Evolutionary conservation across 92 coral and sea anemone species (phyloP).

Genomic region (Phenganax marumi): DNA sequence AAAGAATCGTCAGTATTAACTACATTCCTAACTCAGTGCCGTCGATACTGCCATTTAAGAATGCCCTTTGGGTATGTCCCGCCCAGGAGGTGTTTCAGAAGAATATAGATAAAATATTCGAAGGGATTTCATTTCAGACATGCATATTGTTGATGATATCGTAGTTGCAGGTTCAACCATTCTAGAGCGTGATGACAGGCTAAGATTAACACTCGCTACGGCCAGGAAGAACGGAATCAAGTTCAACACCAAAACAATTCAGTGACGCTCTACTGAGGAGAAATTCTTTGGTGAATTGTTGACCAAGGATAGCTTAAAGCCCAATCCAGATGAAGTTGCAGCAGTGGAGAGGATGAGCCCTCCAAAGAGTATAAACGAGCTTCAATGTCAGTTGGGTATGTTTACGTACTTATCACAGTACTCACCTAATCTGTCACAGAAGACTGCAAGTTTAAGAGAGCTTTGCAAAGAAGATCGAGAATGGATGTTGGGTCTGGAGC

Average conservation of each 20-base stretch:
- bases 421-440: constrained; percentile 14
- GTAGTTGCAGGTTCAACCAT: not conserved
- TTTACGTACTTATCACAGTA: not conserved
- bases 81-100: constrained; percentile 3
- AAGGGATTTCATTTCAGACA: not conserved
- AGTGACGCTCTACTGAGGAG: not conserved
- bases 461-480: not conserved
- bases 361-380: not conserved
- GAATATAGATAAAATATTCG: not conserved
- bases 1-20: not conserved
- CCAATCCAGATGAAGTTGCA: not conserved
- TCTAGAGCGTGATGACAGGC: constrained; percentile 2
- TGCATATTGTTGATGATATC: constrained; percentile 6
- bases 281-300: not conserved
- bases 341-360: not conserved
- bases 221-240: not conserved
- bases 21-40: not conserved
- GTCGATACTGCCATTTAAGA: not conserved
- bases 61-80: constrained; percentile 1
- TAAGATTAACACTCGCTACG: not conserved
- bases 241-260: not conserved
- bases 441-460: not conserved
- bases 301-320: not conserved
- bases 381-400: constrained; percentile 10
- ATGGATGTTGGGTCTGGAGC: not conserved